These are phyloP conservation scores for Trialeurodes vaporariorum DNA, from an alignment of 1,140 invertebrate genomes.

Conservation along the genomic window DNA sequence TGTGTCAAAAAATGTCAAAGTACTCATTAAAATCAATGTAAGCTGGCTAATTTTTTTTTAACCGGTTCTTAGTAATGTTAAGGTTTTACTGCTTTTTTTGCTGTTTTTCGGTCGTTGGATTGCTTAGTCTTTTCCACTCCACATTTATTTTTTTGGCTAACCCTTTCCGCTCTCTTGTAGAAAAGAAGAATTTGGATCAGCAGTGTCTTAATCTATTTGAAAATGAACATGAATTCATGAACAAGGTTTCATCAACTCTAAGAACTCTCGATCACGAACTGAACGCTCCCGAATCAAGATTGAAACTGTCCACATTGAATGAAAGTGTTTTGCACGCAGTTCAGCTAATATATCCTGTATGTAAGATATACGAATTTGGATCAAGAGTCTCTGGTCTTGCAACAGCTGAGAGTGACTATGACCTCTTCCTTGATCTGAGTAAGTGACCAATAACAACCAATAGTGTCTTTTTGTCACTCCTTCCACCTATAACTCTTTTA, in stretches of 20 bases:
- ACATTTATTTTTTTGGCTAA: neutral
- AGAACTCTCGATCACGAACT: neutral
- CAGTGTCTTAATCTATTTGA: neutral
- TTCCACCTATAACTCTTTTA: no score
- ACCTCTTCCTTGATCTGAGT: slow-evolving; percentile 40
- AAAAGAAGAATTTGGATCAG: neutral
- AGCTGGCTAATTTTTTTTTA: no score
- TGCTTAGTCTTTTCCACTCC: no score
- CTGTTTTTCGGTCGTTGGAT: no score
- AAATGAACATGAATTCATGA: neutral
- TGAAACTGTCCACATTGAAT: neutral
- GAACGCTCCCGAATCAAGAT: neutral
- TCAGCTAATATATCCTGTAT: neutral
- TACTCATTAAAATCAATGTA: no score
- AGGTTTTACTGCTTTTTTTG: no score
- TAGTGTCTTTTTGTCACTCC: neutral
- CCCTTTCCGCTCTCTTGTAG: neutral
- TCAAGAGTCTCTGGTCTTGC: slow-evolving; percentile 36
- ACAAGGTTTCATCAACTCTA: neutral
- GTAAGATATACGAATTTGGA: slow-evolving; percentile 31
- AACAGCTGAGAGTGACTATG: slow-evolving; percentile 36
- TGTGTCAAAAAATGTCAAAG: no score
- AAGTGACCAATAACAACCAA: slow-evolving; percentile 16
- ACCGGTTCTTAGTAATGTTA: no score
- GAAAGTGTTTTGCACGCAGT: neutral